Evolutionary conservation across 2,888 invertebrate species (phyloP).

Genomic region (Lasioglossum calceatum): DNA sequence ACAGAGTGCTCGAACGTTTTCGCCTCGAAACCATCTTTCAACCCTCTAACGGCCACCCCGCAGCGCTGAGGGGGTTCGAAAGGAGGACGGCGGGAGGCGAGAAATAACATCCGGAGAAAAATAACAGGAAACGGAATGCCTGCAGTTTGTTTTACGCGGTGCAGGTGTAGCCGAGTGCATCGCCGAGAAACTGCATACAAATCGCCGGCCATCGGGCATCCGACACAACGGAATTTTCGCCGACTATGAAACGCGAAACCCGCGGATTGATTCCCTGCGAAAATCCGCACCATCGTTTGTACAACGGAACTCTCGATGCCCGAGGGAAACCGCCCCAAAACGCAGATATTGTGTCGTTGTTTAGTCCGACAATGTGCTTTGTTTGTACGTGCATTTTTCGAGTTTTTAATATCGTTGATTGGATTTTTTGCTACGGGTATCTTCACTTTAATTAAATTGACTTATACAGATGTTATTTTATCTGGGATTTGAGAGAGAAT

Average conservation of each 20-base stretch:
- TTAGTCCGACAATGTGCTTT: not conserved
- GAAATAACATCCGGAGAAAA: slow-evolving; percentile 28
- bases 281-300: not conserved
- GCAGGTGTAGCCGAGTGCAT: not conserved
- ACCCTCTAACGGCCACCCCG: not conserved
- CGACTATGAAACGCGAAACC: not conserved
- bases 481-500: too few species aligned
- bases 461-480: too few species aligned
- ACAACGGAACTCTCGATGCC: not conserved
- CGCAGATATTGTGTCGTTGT: not conserved
- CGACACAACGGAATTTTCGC: slow-evolving; percentile 1
- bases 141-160: slow-evolving; percentile 22
- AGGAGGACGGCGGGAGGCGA: slow-evolving; percentile 10
- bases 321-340: not conserved
- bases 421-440: too few species aligned
- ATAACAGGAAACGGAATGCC: slow-evolving; percentile 14
- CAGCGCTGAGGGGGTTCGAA: not conserved
- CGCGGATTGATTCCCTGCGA: not conserved
- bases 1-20: slow-evolving; percentile 4
- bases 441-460: too few species aligned
- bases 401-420: not conserved
- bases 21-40: slow-evolving; percentile 16
- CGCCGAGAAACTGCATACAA: slow-evolving; percentile 27
- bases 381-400: not conserved
- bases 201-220: slow-evolving; percentile 4